Conservation (phyloP, 2,797 vertebrate species). For the Heteromormyrus szaboi region DNA sequence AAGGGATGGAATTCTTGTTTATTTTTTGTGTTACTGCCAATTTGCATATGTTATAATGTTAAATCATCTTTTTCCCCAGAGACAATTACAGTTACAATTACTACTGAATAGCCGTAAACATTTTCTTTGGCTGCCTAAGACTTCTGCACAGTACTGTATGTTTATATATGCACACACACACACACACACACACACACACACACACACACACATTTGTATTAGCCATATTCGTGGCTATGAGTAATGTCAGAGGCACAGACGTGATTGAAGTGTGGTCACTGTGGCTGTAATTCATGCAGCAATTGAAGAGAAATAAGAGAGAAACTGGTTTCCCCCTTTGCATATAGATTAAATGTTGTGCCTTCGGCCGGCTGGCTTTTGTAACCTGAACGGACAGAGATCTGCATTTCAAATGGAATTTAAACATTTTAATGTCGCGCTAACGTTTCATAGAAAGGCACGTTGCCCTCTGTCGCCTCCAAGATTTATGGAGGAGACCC, state of each 20-base stretch:
- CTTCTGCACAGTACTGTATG: not conserved
- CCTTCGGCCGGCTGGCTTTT: not conserved
- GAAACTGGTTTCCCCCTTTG: not conserved
- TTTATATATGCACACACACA: not conserved
- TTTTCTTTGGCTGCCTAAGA: not conserved
- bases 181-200: not conserved
- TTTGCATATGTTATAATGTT: not conserved
- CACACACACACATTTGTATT: not conserved
- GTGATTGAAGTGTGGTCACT: not conserved
- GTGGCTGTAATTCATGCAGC: conserved; percentile 11
- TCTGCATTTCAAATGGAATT: not conserved
- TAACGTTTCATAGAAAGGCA: not conserved
- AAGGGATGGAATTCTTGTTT: not conserved
- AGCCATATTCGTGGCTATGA: not conserved
- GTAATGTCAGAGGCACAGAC: not conserved
- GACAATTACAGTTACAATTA: not conserved
- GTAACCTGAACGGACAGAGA: not conserved
- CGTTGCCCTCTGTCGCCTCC: not conserved
- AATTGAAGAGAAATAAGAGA: not conserved
- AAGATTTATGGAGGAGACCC: not conserved
- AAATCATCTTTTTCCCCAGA: not conserved
- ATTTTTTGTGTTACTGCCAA: not conserved
- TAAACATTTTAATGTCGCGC: not conserved
- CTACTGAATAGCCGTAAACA: not conserved
- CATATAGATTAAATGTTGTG: conserved; percentile 8